Evolutionary conservation across 2,888 invertebrate species (phyloP).

Genomic region (Toxonevra muliebris): DNA sequence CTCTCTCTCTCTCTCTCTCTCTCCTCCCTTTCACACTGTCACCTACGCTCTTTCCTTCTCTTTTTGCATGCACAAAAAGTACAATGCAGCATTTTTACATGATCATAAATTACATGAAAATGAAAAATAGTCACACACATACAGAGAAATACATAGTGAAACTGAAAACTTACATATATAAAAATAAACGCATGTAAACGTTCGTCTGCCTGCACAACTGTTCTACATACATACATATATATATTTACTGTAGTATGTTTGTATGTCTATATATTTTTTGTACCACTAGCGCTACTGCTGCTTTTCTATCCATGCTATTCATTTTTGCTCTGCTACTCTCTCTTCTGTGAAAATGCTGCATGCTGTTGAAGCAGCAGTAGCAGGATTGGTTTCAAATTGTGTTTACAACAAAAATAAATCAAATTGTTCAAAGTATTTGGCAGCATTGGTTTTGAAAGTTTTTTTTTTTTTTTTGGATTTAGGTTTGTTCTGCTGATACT

Average conservation of each 20-base stretch:
- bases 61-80: too few relatives aligned
- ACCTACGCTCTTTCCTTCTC: too few relatives aligned
- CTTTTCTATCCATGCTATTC: background rate
- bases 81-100: too few relatives aligned
- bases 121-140: too few relatives aligned
- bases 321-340: background rate
- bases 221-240: background rate
- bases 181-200: too few relatives aligned
- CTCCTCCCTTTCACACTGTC: too few relatives aligned
- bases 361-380: constrained; percentile 7
- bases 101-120: too few relatives aligned
- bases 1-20: too few relatives aligned
- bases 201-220: too few relatives aligned
- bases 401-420: constrained; percentile 37
- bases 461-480: background rate
- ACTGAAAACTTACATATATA: too few relatives aligned
- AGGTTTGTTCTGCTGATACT: background rate
- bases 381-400: constrained; percentile 29
- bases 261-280: background rate
- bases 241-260: background rate
- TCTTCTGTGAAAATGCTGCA: background rate
- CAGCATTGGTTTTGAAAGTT: constrained; percentile 8
- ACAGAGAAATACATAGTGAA: too few relatives aligned
- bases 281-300: background rate
- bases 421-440: constrained; percentile 24